Conservation (phyloP, 2,888 invertebrate genomes). For the Pecten maximus region DNA sequence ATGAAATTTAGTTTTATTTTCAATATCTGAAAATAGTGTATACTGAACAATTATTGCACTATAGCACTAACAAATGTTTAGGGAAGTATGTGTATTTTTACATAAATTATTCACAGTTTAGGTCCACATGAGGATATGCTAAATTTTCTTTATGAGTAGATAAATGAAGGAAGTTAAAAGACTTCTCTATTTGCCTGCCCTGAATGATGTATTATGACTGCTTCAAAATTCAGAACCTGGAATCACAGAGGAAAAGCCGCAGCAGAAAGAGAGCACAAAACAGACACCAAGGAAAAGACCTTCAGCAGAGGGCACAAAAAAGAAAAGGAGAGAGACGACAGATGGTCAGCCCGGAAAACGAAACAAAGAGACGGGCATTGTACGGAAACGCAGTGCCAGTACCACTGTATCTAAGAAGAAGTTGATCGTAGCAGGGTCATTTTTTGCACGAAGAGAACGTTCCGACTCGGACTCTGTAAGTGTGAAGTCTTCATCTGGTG, state of each 20-base stretch:
- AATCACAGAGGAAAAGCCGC: background rate
- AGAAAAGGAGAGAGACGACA: constrained; percentile 35
- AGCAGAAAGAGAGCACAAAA: background rate
- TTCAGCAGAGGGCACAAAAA: constrained; percentile 20
- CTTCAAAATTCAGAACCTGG: background rate
- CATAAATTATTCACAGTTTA: too few relatives aligned
- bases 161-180: too few relatives aligned
- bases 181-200: too few relatives aligned
- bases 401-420: constrained; percentile 48
- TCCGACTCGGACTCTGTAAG: constrained; percentile 39
- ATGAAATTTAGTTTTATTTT: too few relatives aligned
- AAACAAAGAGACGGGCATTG: constrained; percentile 35
- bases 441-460: constrained; percentile 58
- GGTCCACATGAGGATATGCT: too few relatives aligned
- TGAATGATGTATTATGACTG: too few relatives aligned
- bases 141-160: too few relatives aligned
- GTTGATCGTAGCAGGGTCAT: constrained; percentile 62
- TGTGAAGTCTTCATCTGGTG: constrained; percentile 42
- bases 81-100: too few relatives aligned
- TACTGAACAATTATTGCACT: too few relatives aligned
- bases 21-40: too few relatives aligned
- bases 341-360: background rate
- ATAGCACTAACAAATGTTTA: too few relatives aligned
- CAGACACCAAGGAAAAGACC: background rate
- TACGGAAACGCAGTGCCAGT: constrained; percentile 37